These are phyloP conservation scores for Pseudolycoriella hygida DNA, from an alignment of 2,888 invertebrate genomes.

Conservation along the genomic window DNA sequence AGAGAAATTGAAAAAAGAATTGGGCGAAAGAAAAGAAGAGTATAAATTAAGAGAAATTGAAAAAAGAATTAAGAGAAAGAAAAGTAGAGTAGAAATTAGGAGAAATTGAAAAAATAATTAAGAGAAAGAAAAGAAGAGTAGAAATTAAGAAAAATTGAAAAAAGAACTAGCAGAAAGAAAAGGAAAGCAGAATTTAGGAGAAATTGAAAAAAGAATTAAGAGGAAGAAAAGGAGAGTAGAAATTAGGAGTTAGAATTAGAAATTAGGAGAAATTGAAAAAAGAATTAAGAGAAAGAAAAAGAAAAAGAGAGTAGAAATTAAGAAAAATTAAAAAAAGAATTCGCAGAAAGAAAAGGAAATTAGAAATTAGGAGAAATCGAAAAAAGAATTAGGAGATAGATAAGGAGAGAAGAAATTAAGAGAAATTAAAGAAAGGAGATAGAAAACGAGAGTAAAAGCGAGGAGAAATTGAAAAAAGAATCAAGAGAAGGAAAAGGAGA, in stretches of 20 bases:
- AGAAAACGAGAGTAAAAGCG: background rate
- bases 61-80: background rate
- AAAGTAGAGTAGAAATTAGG: background rate
- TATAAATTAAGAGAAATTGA: background rate
- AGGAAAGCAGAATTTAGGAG: background rate
- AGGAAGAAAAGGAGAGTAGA: slow-evolving; percentile 2
- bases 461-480: background rate
- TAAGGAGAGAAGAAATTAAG: too few species aligned
- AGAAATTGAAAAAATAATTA: background rate
- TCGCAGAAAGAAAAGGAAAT: too few species aligned
- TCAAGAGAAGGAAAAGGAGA: slow-evolving; percentile 2
- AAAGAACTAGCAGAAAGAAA: background rate
- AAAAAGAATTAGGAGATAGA: too few species aligned
- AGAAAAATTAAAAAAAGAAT: background rate
- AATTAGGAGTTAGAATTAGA: slow-evolving; percentile 1
- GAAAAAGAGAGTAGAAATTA: slow-evolving; percentile 2
- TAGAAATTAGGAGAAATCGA: too few species aligned
- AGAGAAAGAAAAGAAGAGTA: too few species aligned
- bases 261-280: background rate
- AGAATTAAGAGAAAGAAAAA: background rate
- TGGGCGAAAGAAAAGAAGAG: background rate
- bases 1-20: background rate
- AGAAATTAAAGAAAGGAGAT: background rate
- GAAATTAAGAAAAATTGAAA: too few species aligned
- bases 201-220: slow-evolving; percentile 1